Evolutionary conservation across 2,113 vertebrate species (phyloP).

Genomic region (Tetraodon nigroviridis): DNA sequence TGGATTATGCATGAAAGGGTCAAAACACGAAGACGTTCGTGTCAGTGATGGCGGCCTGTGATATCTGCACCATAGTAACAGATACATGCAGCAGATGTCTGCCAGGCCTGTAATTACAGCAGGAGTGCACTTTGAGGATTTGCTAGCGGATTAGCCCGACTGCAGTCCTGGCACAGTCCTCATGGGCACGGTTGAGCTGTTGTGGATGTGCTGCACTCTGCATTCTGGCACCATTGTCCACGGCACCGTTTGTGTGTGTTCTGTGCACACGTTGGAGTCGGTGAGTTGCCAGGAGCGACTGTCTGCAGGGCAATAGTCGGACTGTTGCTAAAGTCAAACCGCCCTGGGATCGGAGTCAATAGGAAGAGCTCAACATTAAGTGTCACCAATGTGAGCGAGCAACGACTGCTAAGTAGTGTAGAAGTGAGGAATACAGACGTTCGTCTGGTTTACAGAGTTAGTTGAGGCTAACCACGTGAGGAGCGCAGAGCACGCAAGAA

Average conservation of each 20-base stretch:
- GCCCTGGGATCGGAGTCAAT: too few relatives aligned
- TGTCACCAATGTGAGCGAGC: too few relatives aligned
- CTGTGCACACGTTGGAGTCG: neutral
- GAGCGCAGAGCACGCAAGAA: too few relatives aligned
- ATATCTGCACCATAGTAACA: slow-evolving; percentile 6
- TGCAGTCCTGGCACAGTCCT: slow-evolving; percentile 29
- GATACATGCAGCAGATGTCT: slow-evolving; percentile 20
- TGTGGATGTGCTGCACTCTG: slow-evolving; percentile 25
- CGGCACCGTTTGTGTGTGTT: neutral
- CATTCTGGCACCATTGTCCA: neutral
- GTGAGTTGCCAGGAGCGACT: too few relatives aligned
- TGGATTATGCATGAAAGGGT: neutral
- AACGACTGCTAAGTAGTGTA: too few relatives aligned
- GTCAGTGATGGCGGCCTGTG: slow-evolving; percentile 5
- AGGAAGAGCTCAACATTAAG: too few relatives aligned
- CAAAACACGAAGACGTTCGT: neutral
- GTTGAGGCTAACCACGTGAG: too few relatives aligned
- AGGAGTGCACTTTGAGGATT: slow-evolving; percentile 57
- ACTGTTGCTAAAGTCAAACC: too few relatives aligned
- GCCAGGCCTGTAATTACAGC: slow-evolving; percentile 37
- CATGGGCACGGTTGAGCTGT: slow-evolving; percentile 46
- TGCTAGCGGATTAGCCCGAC: slow-evolving; percentile 56
- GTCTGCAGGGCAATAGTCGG: too few relatives aligned
- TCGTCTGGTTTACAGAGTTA: too few relatives aligned
- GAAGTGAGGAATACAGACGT: too few relatives aligned